Conservation (phyloP, 2,113 vertebrate species). For the Hippoglossus stenolepis region DNA sequence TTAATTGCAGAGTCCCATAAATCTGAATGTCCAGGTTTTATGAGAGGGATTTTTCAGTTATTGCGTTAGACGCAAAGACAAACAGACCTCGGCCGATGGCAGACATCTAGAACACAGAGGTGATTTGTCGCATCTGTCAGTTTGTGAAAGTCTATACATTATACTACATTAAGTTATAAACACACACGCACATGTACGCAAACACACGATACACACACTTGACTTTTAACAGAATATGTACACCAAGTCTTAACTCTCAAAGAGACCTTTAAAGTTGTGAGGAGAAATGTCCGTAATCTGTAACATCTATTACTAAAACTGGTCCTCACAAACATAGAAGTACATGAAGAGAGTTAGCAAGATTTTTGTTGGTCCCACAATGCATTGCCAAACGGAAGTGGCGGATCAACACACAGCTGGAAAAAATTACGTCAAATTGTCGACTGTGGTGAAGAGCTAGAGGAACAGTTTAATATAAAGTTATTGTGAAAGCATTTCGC, state of each 20-base stretch:
- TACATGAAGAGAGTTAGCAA: not conserved
- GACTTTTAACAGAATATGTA: too few species aligned
- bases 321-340: not conserved
- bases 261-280: not conserved
- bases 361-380: not conserved
- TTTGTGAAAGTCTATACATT: constrained; percentile 70
- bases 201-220: constrained; percentile 1
- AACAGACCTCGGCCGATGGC: constrained; percentile 40
- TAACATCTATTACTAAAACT: not conserved
- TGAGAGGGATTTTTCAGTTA: constrained; percentile 23
- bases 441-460: constrained; percentile 14
- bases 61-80: constrained; percentile 40
- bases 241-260: too few species aligned
- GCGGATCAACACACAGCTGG: constrained; percentile 13
- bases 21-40: constrained; percentile 48
- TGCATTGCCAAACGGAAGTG: not conserved
- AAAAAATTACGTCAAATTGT: constrained; percentile 14
- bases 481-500: constrained; percentile 13
- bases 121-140: constrained; percentile 51
- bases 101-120: constrained; percentile 42
- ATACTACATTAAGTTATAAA: constrained; percentile 20
- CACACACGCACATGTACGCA: not conserved
- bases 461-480: constrained; percentile 20
- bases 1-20: constrained; percentile 61
- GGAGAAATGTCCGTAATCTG: not conserved